Base-by-base conservation (phyloP, 2,797 vertebrate genomes). In the Mus minutoides region DNA sequence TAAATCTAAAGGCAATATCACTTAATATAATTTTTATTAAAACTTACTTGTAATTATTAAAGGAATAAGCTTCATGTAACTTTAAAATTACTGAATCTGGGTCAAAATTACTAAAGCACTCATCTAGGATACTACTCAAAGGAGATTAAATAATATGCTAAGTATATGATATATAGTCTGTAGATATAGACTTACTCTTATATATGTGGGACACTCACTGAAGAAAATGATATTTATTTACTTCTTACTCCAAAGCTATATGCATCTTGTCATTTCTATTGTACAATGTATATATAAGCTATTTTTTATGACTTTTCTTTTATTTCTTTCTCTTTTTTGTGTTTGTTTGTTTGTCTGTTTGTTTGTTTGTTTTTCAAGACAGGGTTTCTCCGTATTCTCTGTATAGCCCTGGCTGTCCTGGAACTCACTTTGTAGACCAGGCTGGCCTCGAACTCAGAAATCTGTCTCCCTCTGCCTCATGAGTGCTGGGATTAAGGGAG, bases 11-110 rank as follows among this genome's bases (percentile, higher is more conserved):
- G 5, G 26, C n/a, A 96, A 80, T 10, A 88, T 22, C 93, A 92
- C 88, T 96, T 91, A 95, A 90, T 82, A 90, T 92, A 85, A 92
- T 24, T 96, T 93, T 75, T 93, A 95, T 90, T 95, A 93, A 93
- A 96, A 82, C 75, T 34, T 43, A 94, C 91, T 96, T 93, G 92
- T 92, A 96, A 54, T 88, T 62, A 94, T 96, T 80, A 17, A 94
- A 90, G 16, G 31, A 93, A 78, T 92, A 84, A 86, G 1, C 49
- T 37, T 92, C 90, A 88, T 80, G 31, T 88, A 88, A 31, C 75
- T 93, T 91, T 37, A 88, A 94, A 93, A 75, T 95, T 96, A 92
- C 24, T 91, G 3, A 13, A 52, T 92, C 31, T 90, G 31, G 75
- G 40, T 82, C 52, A 91, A 90, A 93, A 87, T 95, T 40, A 95